Conservation (phyloP, 2,888 invertebrate genomes). For the Eutolmus rufibarbis region DNA sequence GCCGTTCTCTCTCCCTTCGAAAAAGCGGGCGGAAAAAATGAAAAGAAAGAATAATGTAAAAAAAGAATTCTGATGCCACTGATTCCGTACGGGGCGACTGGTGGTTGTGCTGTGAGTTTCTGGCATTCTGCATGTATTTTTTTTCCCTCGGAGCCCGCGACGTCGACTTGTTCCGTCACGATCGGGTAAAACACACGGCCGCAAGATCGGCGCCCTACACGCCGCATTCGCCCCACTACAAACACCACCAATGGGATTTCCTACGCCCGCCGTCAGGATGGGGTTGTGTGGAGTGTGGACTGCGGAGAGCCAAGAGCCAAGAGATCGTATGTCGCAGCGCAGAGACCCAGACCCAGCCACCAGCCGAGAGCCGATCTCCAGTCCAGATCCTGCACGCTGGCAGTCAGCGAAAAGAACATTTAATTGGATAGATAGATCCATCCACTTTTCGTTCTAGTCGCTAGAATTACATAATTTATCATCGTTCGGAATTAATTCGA, state of each 20-base stretch:
- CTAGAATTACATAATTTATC: neutral
- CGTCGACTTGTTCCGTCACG: neutral
- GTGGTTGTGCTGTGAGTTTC: neutral
- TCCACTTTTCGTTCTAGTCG: neutral
- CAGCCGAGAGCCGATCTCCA: neutral
- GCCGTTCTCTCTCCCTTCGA: conserved; percentile 8
- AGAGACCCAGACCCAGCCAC: neutral
- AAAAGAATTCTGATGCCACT: neutral
- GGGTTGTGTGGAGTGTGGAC: neutral
- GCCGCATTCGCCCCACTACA: neutral
- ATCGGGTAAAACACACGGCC: neutral
- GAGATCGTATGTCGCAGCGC: neutral
- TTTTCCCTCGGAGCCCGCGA: neutral
- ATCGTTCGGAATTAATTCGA: neutral
- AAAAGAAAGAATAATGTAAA: neutral
- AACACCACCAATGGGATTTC: neutral
- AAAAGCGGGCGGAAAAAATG: neutral
- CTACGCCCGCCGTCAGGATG: neutral
- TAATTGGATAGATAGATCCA: neutral
- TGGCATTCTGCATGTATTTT: neutral
- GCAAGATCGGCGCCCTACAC: neutral
- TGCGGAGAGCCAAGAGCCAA: neutral
- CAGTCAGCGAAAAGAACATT: neutral
- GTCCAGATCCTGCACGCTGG: neutral
- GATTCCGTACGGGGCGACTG: neutral